Evolutionary conservation across 30 jellyfish, hydroid and myxozoan species (phyloP).

Genomic region (Aurelia coerulea): DNA sequence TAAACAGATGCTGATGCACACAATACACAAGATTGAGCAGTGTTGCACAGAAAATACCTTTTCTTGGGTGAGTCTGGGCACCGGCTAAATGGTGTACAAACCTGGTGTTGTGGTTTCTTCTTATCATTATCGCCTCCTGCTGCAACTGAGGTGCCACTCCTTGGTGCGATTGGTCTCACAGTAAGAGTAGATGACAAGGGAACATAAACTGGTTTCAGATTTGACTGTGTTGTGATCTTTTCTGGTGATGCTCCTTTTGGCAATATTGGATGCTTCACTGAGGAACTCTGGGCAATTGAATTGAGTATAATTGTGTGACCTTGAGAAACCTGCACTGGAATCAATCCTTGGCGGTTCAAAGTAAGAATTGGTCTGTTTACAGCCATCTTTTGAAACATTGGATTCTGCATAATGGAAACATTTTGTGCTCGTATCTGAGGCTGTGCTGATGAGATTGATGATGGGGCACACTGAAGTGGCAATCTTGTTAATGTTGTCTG

Average conservation of each 20-base stretch:
- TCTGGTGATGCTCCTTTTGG: constrained; percentile 75
- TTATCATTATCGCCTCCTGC: constrained; percentile 36
- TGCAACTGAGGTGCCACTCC: constrained; percentile 10
- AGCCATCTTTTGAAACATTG: constrained; percentile 24
- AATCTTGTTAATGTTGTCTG: constrained; percentile 47
- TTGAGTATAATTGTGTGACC: constrained; percentile 48
- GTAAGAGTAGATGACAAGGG: constrained; percentile 59
- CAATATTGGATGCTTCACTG: constrained; percentile 21
- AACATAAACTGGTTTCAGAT: constrained; percentile 31
- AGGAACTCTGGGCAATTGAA: constrained; percentile 15
- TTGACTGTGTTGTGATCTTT: constrained; percentile 25
- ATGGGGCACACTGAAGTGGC: constrained; percentile 26
- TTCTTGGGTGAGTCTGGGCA: no score
- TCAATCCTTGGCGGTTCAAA: constrained; percentile 37
- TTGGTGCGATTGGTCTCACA: constrained; percentile 73
- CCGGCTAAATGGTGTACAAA: background rate
- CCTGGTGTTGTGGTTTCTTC: constrained; percentile 34
- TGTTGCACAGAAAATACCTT: no score
- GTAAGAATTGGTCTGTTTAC: constrained; percentile 33
- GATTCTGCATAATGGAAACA: constrained; percentile 41
- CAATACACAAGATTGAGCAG: no score
- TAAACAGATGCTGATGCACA: no score
- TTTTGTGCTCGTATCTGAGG: constrained; percentile 24
- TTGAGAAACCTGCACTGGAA: constrained; percentile 61
- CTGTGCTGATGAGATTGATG: constrained; percentile 17